Evolutionary conservation across 2,888 invertebrate genomes (phyloP).

Genomic region (Drosophila testacea): DNA sequence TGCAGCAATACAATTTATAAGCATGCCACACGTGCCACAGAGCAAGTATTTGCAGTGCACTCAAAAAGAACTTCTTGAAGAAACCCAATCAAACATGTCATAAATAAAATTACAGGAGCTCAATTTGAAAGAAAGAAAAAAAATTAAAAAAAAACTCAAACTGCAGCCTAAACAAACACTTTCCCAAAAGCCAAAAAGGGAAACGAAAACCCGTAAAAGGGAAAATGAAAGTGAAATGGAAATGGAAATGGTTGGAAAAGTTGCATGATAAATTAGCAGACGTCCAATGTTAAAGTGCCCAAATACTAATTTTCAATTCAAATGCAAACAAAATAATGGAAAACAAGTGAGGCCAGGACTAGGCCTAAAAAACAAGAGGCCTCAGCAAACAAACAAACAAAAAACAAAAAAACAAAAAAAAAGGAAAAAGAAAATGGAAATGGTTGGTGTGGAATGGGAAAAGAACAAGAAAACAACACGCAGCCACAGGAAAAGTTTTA

Average conservation of each 20-base stretch:
- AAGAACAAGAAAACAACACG: conserved; percentile 44
- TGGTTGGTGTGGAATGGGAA: not conserved
- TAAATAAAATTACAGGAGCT: conserved; percentile 73
- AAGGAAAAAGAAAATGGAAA: conserved; percentile 14
- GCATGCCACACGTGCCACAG: conserved; percentile 40
- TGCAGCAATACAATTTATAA: conserved; percentile 24
- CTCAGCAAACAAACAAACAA: conserved; percentile 60
- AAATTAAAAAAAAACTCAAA: conserved; percentile 28
- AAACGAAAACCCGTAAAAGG: conserved; percentile 13
- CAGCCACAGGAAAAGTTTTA: conserved; percentile 68
- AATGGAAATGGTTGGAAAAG: conserved; percentile 39
- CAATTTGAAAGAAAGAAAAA: conserved; percentile 44
- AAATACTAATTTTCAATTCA: conserved; percentile 81
- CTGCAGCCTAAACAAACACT: conserved; percentile 74
- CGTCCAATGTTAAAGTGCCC: conserved; percentile 67
- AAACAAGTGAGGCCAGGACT: conserved; percentile 60
- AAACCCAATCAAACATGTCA: conserved; percentile 76
- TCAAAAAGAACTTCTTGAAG: conserved; percentile 17
- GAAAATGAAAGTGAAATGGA: conserved; percentile 26
- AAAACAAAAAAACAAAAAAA: not conserved
- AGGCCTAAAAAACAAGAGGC: conserved; percentile 48
- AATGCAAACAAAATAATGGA: conserved; percentile 81
- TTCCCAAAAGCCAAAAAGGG: conserved; percentile 33
- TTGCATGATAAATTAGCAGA: conserved; percentile 75
- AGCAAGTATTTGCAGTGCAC: conserved; percentile 47